phyloP scores from a whole-genome alignment of 2,113 vertebrate species.

The Erpornis zantholeuca region DNA sequence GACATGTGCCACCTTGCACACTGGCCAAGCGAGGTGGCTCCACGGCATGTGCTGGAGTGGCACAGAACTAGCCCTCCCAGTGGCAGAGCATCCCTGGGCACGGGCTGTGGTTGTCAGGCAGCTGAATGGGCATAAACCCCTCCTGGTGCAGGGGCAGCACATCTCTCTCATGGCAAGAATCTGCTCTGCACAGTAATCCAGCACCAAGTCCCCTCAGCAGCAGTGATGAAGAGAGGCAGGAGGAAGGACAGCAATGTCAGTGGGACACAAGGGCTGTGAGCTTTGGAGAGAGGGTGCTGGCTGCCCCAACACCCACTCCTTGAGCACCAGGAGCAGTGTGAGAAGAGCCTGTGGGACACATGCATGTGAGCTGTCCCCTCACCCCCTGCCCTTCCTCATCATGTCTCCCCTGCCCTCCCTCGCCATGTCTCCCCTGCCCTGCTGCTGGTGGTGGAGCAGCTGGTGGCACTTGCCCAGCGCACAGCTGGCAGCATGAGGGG shows the following conservation, averaged over 20 bases:
- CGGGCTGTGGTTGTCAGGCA: not conserved
- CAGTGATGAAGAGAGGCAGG: not conserved
- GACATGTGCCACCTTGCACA: not conserved
- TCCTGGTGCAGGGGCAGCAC: not conserved
- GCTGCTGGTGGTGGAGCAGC: not conserved
- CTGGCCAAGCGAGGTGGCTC: not conserved
- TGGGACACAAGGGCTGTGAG: not conserved
- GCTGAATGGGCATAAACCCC: not conserved
- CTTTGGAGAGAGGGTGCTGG: not conserved
- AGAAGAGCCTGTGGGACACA: not conserved
- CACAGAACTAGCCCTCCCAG: not conserved
- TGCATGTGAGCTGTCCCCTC: fast-evolving
- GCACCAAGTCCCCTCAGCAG: fast-evolving
- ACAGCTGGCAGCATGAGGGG: not conserved
- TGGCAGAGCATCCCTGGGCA: not conserved
- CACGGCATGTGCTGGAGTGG: fast-evolving
- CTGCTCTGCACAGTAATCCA: fast-evolving
- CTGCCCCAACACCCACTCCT: not conserved
- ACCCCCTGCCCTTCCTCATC: fast-evolving
- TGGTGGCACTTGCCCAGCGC: not conserved
- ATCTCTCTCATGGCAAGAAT: not conserved
- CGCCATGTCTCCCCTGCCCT: not conserved
- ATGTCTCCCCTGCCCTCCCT: not conserved
- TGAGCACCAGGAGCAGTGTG: fast-evolving
- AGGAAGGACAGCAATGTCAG: not conserved